Evolutionary conservation across 2,888 invertebrate species (phyloP).

Genomic region (Hirtodrosophila confusa): DNA sequence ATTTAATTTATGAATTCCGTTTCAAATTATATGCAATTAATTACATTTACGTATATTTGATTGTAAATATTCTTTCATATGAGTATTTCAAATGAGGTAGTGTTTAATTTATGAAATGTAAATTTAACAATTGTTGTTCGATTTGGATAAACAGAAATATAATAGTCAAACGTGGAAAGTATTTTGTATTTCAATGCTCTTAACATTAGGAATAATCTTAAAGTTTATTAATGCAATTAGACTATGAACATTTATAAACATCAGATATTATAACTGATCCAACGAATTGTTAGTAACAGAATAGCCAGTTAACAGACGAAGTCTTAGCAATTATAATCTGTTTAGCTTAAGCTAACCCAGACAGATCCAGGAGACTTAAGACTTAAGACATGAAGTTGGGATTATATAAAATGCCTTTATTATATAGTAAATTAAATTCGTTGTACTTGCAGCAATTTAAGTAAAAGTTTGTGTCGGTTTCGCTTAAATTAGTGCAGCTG

Average conservation of each 20-base stretch:
- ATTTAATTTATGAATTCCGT: slow-evolving; percentile 35
- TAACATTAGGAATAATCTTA: too few species aligned
- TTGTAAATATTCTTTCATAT: slow-evolving; percentile 55
- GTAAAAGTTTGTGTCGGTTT: slow-evolving; percentile 1
- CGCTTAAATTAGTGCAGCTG: slow-evolving; percentile 10
- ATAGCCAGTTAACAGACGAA: too few species aligned
- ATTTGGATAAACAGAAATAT: slow-evolving; percentile 45
- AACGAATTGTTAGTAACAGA: too few species aligned
- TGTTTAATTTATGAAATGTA: slow-evolving; percentile 32
- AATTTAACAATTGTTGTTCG: slow-evolving; percentile 56
- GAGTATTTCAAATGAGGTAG: slow-evolving; percentile 45
- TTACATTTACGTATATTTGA: slow-evolving; percentile 17
- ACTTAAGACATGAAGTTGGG: too few species aligned
- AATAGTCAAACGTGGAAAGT: slow-evolving; percentile 14
- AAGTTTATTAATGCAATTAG: too few species aligned
- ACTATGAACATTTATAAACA: too few species aligned
- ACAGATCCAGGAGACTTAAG: too few species aligned
- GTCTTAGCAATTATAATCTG: too few species aligned
- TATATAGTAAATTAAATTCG: background rate
- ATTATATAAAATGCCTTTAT: too few species aligned
- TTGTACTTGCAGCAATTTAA: background rate
- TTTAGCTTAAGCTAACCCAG: too few species aligned
- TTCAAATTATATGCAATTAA: slow-evolving; percentile 35
- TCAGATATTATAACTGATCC: too few species aligned
- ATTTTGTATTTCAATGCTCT: background rate